phyloP scores from a whole-genome alignment of 2,113 vertebrate genomes.

The Passer domesticus region DNA sequence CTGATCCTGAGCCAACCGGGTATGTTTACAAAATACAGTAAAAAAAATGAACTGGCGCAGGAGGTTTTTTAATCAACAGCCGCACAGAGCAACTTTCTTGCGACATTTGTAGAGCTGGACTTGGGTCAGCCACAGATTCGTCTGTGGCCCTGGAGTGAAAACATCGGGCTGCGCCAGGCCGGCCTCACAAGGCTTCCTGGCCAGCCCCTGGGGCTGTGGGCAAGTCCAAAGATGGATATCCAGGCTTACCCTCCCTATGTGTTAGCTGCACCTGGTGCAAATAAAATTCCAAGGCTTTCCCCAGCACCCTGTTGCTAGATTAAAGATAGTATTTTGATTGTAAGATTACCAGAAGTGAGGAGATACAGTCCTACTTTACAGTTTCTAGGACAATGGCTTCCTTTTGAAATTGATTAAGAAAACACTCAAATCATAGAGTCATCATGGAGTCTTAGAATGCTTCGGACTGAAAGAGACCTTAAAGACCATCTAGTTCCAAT shows the following conservation, averaged over 20 bases:
- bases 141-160: neutral
- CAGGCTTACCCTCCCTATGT: neutral
- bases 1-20: neutral
- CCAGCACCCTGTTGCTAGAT: neutral
- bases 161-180: fast-evolving
- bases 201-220: fast-evolving
- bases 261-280: neutral
- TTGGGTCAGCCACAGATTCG: neutral
- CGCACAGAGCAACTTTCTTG: conserved; percentile 8
- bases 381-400: neutral
- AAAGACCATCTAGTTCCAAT: neutral
- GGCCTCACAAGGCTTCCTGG: fast-evolving
- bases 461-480: neutral
- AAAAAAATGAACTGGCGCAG: neutral
- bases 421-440: neutral
- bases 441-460: neutral
- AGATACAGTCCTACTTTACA: neutral
- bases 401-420: neutral
- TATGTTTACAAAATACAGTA: conserved; percentile 29
- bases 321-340: neutral
- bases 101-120: conserved; percentile 14
- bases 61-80: conserved; percentile 52
- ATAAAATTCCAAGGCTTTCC: neutral
- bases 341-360: neutral
- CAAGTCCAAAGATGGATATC: neutral